Base-by-base conservation (phyloP, 1,140 invertebrate species). In the Tetramorium alpestre region DNA sequence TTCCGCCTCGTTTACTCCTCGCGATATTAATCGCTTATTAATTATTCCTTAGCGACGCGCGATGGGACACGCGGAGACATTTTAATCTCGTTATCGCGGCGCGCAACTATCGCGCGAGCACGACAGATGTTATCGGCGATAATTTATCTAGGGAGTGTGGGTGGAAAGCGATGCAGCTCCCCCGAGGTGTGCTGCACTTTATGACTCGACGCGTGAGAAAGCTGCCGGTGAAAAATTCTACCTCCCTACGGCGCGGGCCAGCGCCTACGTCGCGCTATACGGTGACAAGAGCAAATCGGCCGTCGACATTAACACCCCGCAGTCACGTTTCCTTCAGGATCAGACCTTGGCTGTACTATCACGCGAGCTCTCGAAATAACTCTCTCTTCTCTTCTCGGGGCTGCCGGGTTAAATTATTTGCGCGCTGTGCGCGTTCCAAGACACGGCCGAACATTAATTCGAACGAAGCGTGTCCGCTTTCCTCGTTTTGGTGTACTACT, bases 261-360 rank as follows among this genome's bases (percentile, higher is more conserved):
- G 38, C 49, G 41, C 41, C 64, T 69, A 77, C 58, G 38, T 44
- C 75, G 44, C 44, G 44, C 44, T 7, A 1, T 25, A n/a, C 25
- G 62, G 41, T 73, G 80, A 84, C 80, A 62, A 84, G 60, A 75
- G 80, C 69, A 84, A 84, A 84, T 84, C 80, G 54, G 67, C 80
- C 54, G 67, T 73, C 67, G 80, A 47, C 54, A 75, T 84, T 84
- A 84, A 84, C 80, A 75, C 41, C 54, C 56, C 41, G 69, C 80
- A 22, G 80, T 60, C 69, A 60, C 69, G 69, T 84, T 44, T 75
- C 69, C 69, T 73, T 62, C 80, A 84, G 54, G 80, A 84, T 84
- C 69, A 75, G 54, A 75, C 80, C 80, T 75, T 75, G 80, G 69
- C 67, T 72, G 51, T 13, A 8, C n/a, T 41, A 25, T 51, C 62